Evolutionary conservation across 2,113 vertebrate genomes (phyloP).

Genomic region (Pterocles burchelli): DNA sequence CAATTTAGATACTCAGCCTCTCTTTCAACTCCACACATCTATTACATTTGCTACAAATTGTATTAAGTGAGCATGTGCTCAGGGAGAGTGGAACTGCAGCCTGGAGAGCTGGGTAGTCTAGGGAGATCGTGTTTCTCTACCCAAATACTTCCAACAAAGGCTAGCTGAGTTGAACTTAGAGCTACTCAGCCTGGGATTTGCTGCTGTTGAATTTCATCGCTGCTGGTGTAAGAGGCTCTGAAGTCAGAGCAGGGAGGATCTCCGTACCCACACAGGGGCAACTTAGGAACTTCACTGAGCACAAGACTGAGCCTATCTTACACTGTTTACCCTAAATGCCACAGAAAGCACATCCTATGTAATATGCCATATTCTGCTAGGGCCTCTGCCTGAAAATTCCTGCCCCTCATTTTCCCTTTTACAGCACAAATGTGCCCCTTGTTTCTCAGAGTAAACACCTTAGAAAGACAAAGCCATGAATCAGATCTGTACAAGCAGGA

Average conservation of each 20-base stretch:
- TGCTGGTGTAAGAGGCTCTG: neutral
- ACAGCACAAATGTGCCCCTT: neutral
- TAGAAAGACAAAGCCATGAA: neutral
- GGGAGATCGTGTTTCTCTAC: neutral
- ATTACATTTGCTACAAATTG: slow-evolving; percentile 55
- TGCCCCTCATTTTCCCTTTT: neutral
- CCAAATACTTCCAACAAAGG: neutral
- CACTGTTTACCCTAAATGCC: neutral
- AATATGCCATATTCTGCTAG: neutral
- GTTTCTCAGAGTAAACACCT: neutral
- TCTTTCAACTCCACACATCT: slow-evolving; percentile 52
- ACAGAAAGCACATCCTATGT: neutral
- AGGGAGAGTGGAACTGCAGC: neutral
- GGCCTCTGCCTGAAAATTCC: neutral
- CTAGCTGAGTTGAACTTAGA: neutral
- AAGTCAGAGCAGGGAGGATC: neutral
- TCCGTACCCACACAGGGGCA: neutral
- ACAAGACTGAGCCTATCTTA: neutral
- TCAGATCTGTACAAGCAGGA: neutral
- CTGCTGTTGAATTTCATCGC: neutral
- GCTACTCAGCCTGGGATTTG: neutral
- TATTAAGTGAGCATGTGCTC: slow-evolving; percentile 7
- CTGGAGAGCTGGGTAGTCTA: neutral
- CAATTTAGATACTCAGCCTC: slow-evolving; percentile 65
- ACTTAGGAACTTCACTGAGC: neutral